Evolutionary conservation across 2,888 invertebrate species (phyloP).

Genomic region (Athrips mouffetella): DNA sequence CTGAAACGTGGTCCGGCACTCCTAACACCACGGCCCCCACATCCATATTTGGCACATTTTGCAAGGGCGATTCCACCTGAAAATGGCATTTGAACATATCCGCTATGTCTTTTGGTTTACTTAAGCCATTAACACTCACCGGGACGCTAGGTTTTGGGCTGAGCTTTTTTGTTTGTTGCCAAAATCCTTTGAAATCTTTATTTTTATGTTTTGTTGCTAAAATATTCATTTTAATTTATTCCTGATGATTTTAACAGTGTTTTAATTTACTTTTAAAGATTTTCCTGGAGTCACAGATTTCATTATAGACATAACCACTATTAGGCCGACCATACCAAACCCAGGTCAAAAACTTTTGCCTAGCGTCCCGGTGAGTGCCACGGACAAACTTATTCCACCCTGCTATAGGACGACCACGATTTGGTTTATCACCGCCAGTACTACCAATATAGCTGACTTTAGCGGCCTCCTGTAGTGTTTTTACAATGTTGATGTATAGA

Average conservation of each 20-base stretch:
- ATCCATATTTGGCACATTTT: neutral
- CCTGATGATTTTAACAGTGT: conserved; percentile 15
- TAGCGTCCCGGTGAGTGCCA: conserved; percentile 13
- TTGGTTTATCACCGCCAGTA: no score
- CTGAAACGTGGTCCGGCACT: no score
- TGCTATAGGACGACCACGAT: no score
- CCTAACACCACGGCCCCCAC: no score
- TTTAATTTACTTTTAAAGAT: conserved; percentile 14
- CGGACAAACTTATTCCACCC: conserved; percentile 17
- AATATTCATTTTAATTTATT: conserved; percentile 16
- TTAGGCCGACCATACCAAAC: conserved; percentile 8
- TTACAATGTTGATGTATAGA: no score
- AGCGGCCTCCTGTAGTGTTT: no score
- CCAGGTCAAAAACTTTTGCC: conserved; percentile 6
- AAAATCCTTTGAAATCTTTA: conserved; percentile 9
- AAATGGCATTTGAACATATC: neutral
- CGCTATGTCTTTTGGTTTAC: conserved; percentile 1
- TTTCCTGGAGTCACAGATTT: conserved; percentile 12
- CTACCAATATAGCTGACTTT: no score
- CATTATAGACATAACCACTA: conserved; percentile 9
- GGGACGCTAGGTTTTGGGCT: conserved; percentile 6
- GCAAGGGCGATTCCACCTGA: neutral
- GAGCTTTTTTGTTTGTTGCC: conserved; percentile 10
- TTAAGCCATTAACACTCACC: conserved; percentile 9
- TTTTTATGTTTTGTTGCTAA: neutral